Conservation (phyloP, 2,797 vertebrate genomes). For the Betta splendens region DNA sequence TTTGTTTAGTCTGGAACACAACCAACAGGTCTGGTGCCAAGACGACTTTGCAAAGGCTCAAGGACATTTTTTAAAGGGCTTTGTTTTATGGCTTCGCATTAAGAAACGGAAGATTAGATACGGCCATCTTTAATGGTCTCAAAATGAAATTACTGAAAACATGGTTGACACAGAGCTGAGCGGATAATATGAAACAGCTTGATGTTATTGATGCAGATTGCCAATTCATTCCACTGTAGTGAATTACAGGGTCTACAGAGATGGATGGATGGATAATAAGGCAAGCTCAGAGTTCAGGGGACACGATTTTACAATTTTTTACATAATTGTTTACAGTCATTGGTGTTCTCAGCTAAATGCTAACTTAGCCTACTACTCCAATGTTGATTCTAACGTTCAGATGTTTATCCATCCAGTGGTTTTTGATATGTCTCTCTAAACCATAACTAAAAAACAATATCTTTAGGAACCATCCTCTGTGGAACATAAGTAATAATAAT, state of each 20-base stretch:
- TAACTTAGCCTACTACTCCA: not conserved
- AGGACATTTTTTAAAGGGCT: conserved; percentile 8
- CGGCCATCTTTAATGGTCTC: conserved; percentile 46
- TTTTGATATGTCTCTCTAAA: too few species aligned
- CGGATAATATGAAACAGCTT: conserved; percentile 55
- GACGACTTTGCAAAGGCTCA: conserved; percentile 40
- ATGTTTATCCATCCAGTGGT: too few species aligned
- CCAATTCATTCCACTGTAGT: conserved; percentile 12
- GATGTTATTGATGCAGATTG: conserved; percentile 16
- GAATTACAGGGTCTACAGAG: conserved; percentile 2
- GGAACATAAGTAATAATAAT: too few species aligned
- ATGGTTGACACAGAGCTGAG: conserved; percentile 26
- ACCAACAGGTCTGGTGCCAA: conserved; percentile 42
- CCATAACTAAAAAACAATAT: too few species aligned
- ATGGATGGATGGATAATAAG: conserved; percentile 18
- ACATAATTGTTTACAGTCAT: too few species aligned
- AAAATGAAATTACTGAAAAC: conserved; percentile 47
- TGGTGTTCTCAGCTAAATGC: not conserved
- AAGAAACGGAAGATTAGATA: conserved; percentile 43
- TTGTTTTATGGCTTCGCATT: conserved; percentile 53
- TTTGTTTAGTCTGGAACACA: conserved; percentile 69
- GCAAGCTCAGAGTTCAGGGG: not conserved
- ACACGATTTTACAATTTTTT: not conserved
- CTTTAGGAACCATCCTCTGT: too few species aligned
- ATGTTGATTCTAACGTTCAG: not conserved